Conservation (phyloP, 2,797 vertebrate species). For the Muscicapa striata region DNA sequence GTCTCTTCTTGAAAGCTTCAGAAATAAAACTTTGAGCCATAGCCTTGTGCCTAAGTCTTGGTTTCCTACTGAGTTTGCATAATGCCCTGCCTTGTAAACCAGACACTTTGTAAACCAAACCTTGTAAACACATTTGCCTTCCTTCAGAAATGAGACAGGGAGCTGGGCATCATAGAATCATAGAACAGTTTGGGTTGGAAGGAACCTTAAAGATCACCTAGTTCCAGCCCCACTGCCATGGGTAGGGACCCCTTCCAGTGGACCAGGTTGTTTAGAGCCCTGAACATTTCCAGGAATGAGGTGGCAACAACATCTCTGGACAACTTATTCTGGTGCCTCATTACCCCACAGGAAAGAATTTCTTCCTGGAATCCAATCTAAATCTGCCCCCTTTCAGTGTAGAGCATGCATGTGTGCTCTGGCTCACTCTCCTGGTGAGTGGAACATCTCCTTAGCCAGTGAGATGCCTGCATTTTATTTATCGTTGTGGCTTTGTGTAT, state of each 20-base stretch:
- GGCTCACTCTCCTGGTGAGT: not conserved
- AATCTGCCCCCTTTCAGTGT: not conserved
- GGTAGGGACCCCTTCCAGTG: not conserved
- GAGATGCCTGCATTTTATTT: not conserved
- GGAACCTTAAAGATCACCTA: not conserved
- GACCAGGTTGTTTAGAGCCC: not conserved
- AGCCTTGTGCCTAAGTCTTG: not conserved
- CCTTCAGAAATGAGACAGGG: not conserved
- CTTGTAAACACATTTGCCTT: not conserved
- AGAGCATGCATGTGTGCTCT: fast-evolving
- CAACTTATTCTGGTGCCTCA: not conserved
- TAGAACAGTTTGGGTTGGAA: not conserved
- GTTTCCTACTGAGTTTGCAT: not conserved
- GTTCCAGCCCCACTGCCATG: not conserved
- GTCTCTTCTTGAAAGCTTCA: not conserved
- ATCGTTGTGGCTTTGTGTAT: not conserved
- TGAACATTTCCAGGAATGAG: not conserved
- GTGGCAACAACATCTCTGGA: not conserved
- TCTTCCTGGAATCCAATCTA: not conserved
- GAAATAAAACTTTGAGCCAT: not conserved
- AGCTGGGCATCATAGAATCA: not conserved
- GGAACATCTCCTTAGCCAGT: not conserved
- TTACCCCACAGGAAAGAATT: not conserved
- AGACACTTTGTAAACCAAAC: not conserved
- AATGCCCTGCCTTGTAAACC: not conserved